A percentile compares a stretch with the other conserved stretches of the same genome.
Conservation (phyloP, 2,888 invertebrate genomes). For the Flexamia atlantica region DNA sequence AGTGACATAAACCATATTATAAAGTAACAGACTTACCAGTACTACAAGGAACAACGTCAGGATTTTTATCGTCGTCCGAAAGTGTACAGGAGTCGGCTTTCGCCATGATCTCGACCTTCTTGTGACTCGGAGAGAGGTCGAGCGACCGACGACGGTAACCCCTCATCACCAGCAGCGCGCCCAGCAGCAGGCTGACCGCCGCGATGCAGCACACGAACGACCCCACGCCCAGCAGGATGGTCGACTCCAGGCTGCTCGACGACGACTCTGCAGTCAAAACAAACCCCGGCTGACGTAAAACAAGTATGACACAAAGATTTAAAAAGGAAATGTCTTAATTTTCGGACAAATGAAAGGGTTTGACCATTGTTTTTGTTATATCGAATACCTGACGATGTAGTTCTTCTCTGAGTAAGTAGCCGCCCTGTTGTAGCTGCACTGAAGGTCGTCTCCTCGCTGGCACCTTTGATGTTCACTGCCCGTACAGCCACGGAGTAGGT, state of each 20-base stretch:
- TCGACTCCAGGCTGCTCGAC: not conserved
- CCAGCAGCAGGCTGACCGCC: constrained; percentile 29
- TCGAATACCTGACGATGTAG: constrained; percentile 71
- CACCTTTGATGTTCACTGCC: constrained; percentile 79
- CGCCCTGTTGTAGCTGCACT: constrained; percentile 74
- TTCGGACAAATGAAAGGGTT: too few relatives aligned
- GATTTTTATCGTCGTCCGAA: constrained; percentile 62
- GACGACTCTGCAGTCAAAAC: constrained; percentile 28
- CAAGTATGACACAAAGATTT: too few relatives aligned
- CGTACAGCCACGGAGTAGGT: constrained; percentile 76
- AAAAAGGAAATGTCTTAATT: too few relatives aligned
- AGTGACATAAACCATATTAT: too few relatives aligned
- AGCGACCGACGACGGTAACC: not conserved
- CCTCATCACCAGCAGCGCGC: constrained; percentile 5
- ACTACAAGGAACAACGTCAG: constrained; percentile 64
- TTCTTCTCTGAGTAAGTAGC: constrained; percentile 71
- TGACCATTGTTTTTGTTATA: too few relatives aligned
- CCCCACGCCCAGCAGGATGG: constrained; percentile 29
- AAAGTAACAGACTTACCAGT: constrained; percentile 37
- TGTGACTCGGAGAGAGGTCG: not conserved
- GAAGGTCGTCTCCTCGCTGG: constrained; percentile 74
- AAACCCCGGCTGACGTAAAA: too few relatives aligned
- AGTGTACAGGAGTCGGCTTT: constrained; percentile 41
- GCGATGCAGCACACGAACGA: constrained; percentile 51
- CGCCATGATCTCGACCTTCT: constrained; percentile 9